A percentile compares a stretch with the other conserved stretches of the same genome.
Conservation (phyloP, 2,113 vertebrate genomes). For the Pomatorhinus ruficollis region DNA sequence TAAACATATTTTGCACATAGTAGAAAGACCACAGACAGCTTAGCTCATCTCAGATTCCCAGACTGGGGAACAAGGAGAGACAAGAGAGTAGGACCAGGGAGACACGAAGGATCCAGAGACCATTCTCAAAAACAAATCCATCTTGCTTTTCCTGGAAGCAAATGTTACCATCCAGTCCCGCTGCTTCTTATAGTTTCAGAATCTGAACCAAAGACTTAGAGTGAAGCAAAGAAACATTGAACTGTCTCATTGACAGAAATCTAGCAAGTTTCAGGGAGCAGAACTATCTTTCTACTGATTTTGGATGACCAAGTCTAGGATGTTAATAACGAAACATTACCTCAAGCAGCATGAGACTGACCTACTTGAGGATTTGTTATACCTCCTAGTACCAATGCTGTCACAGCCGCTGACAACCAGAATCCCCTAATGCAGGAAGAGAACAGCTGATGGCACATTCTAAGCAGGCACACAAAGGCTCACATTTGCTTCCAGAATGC, state of each 20-base stretch:
- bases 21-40: not conserved
- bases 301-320: not conserved
- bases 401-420: not conserved
- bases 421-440: not conserved
- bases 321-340: not conserved
- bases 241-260: not conserved
- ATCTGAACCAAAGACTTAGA: not conserved
- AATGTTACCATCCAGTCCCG: not conserved
- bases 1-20: not conserved
- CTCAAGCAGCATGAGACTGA: not conserved
- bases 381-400: not conserved
- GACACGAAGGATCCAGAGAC: not conserved
- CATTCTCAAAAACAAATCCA: not conserved
- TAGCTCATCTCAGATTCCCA: not conserved
- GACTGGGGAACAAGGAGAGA: not conserved
- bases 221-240: not conserved
- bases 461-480: not conserved
- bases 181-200: not conserved
- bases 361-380: not conserved
- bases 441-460: not conserved
- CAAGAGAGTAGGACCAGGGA: not conserved
- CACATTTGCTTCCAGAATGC: not conserved
- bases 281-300: not conserved
- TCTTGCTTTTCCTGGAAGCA: not conserved
- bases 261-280: not conserved